Base-by-base conservation (phyloP, 1,140 invertebrate species). In the Aplysia californica region DNA sequence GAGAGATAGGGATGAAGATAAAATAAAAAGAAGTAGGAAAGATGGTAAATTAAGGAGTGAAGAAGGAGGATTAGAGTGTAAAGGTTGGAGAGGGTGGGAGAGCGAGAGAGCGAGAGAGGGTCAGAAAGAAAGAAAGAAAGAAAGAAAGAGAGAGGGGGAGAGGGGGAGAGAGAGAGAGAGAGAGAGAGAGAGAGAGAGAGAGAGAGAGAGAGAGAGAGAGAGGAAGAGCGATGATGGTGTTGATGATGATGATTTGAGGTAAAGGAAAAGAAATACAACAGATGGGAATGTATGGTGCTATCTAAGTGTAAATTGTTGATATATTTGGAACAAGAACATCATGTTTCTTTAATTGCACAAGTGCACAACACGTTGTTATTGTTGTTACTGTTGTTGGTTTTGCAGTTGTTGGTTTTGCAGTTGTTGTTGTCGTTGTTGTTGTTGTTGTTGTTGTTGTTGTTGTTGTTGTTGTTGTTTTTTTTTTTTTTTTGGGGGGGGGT, bases 181-280 rank as follows among this genome's bases (percentile, higher is more conserved):
- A 68, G 66, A 68, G 66, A 68, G 66, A 68, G 66, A 68, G 66
- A 68, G 66, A 68, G 66, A 68, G 66, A 68, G 66, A 68, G 41
- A 36, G 1, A 50, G n/a, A 71, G 39, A 36, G 23, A 71, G n/a
- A 44, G 21, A n/a, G 3, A 71, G 0, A 2, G 41, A 1, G 29
- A 71, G 1, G 55, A 29, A 1, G 5, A 20, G 0, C 10, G 59
- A 55, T 18, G 15, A n/a, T 15, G 15, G n/a, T n/a, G n/a, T n/a
- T n/a, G n/a, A n/a, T n/a, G n/a, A n/a, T n/a, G n/a, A n/a, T n/a
- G n/a, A n/a, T n/a, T n/a, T n/a, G n/a, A n/a, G n/a, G n/a, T n/a
- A n/a, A n/a, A n/a, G n/a, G n/a, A n/a, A n/a, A n/a, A n/a, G n/a
- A n/a, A n/a, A n/a, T n/a, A n/a, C n/a, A n/a, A n/a, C n/a, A n/a